A percentile compares a stretch with the other conserved stretches of the same genome.
Evolutionary conservation across 2,113 vertebrate species (phyloP).

Genomic region (Phalacrocorax carbo): DNA sequence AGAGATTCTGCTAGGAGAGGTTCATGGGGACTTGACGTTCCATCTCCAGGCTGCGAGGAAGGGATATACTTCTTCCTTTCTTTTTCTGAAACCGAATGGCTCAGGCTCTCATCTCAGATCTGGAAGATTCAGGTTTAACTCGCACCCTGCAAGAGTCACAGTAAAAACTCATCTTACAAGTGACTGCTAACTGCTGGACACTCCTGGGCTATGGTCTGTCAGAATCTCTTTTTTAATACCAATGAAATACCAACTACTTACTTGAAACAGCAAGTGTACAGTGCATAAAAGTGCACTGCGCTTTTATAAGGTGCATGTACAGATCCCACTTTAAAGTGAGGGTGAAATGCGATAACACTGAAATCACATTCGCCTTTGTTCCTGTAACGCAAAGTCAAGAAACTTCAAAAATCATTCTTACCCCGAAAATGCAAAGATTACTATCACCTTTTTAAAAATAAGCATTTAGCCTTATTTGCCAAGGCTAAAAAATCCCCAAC

Average conservation of each 20-base stretch:
- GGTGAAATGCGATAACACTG: rapidly evolving
- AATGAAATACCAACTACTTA: neutral
- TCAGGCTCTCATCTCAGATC: neutral
- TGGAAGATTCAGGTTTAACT: neutral
- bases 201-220: neutral
- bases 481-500: neutral
- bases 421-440: neutral
- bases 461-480: neutral
- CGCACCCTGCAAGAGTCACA: rapidly evolving
- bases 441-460: neutral
- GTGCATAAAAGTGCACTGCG: neutral
- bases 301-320: neutral
- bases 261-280: neutral
- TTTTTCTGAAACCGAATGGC: neutral
- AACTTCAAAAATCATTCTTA: neutral
- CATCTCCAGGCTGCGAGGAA: neutral
- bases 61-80: neutral
- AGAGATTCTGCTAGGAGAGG: neutral
- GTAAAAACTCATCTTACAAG: neutral
- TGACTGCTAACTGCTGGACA: neutral
- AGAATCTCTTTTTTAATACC: neutral
- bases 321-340: neutral
- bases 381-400: neutral
- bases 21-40: neutral
- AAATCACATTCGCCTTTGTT: neutral